Evolutionary conservation across 2,797 vertebrate species (phyloP).

Genomic region (Lophius americanus): DNA sequence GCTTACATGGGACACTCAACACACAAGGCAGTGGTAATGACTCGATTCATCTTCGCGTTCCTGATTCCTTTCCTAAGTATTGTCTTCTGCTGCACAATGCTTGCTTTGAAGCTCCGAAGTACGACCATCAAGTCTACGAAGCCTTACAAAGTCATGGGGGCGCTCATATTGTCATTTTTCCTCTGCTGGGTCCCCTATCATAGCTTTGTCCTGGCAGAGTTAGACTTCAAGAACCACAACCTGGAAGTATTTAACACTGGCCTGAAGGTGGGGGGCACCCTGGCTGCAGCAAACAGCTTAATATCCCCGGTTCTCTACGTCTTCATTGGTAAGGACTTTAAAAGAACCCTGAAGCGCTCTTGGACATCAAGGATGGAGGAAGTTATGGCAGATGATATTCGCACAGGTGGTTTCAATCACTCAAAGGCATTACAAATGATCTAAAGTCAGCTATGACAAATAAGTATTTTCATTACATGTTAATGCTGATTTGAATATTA

Average conservation of each 20-base stretch:
- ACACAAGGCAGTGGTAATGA: constrained; percentile 71
- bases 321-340: constrained; percentile 91
- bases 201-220: constrained; percentile 83
- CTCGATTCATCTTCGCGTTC: constrained; percentile 85
- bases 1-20: constrained; percentile 65
- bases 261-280: constrained; percentile 78
- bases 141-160: constrained; percentile 88
- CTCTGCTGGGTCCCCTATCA: constrained; percentile 93
- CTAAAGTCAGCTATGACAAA: background rate
- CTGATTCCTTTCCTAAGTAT: constrained; percentile 86
- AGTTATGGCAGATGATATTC: constrained; percentile 86
- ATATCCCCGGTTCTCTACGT: constrained; percentile 91
- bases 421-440: constrained; percentile 65
- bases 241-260: constrained; percentile 72
- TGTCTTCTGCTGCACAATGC: constrained; percentile 81
- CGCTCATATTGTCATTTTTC: constrained; percentile 89
- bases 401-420: constrained; percentile 73
- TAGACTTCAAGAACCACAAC: constrained; percentile 48
- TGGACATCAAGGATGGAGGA: constrained; percentile 84
- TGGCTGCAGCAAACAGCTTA: constrained; percentile 89
- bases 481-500: too few species aligned
- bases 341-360: constrained; percentile 81
- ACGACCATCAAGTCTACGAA: constrained; percentile 83
- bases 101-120: constrained; percentile 79
- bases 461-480: background rate